Conservation (phyloP, 2,113 vertebrate species). For the Equus przewalskii region DNA sequence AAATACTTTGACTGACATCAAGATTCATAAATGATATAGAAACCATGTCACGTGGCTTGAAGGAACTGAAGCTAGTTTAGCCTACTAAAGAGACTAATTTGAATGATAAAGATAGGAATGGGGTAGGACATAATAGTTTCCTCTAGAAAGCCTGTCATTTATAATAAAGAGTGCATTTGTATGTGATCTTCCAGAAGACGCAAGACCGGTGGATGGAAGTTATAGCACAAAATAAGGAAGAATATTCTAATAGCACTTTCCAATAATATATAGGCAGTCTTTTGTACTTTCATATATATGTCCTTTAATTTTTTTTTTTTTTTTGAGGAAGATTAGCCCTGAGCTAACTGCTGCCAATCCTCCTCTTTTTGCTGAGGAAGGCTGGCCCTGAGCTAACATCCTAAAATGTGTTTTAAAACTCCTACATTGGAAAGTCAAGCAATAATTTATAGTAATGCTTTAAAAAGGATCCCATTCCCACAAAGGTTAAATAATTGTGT, state of each 20-base stretch:
- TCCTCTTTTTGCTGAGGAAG: too few relatives aligned
- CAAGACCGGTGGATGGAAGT: neutral
- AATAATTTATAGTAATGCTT: neutral
- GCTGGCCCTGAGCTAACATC: too few relatives aligned
- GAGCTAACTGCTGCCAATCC: too few relatives aligned
- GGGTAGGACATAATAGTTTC: neutral
- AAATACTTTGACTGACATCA: neutral
- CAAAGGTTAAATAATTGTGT: neutral
- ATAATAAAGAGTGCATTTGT: neutral
- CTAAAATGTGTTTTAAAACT: slow-evolving; percentile 6
- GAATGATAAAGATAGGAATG: neutral
- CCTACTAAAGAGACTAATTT: neutral
- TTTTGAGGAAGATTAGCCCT: too few relatives aligned
- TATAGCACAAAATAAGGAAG: neutral
- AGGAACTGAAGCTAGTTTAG: neutral
- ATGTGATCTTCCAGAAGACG: neutral
- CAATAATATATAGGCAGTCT: neutral
- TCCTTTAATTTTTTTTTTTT: neutral
- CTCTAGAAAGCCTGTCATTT: neutral
- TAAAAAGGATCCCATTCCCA: neutral
- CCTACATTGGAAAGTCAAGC: neutral
- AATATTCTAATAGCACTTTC: neutral
- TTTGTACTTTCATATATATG: neutral
- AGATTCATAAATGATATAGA: neutral
- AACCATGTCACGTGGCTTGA: neutral